Percentiles rank a stretch among this genome's conserved stretches.
Conservation (phyloP, 2,888 invertebrate genomes). For the Pyrochroa serraticornis region DNA sequence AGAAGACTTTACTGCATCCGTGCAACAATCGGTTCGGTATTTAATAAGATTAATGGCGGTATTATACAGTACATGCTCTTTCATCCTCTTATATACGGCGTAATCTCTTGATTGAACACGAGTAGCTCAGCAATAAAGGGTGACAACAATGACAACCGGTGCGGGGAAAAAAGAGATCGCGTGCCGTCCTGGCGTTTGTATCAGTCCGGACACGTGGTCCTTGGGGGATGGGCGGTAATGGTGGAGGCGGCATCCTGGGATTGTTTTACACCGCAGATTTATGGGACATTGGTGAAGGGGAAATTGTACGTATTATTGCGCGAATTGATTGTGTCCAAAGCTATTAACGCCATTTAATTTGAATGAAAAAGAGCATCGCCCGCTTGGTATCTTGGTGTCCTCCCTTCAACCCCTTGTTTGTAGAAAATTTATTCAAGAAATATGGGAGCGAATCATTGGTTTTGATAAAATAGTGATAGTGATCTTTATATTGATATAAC, state of each 20-base stretch:
- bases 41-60: background rate
- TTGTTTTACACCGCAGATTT: constrained; percentile 11
- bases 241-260: constrained; percentile 3
- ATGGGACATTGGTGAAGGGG: background rate
- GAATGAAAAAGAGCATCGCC: background rate
- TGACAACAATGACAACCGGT: background rate
- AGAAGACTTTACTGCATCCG: too few relatives aligned
- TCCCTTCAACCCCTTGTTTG: background rate
- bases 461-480: too few relatives aligned
- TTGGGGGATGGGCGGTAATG: constrained; percentile 3
- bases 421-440: background rate
- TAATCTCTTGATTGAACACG: background rate
- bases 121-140: background rate
- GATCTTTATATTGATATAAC: too few relatives aligned
- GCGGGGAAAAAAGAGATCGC: background rate
- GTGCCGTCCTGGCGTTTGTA: background rate
- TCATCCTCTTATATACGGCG: background rate
- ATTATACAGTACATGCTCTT: background rate
- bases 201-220: background rate
- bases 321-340: background rate
- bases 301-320: constrained; percentile 2
- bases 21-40: too few relatives aligned
- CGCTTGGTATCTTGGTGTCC: background rate
- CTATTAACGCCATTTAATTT: background rate
- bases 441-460: too few relatives aligned